Base-by-base conservation (phyloP, 2,113 vertebrate genomes). In the Hypomesus transpacificus region DNA sequence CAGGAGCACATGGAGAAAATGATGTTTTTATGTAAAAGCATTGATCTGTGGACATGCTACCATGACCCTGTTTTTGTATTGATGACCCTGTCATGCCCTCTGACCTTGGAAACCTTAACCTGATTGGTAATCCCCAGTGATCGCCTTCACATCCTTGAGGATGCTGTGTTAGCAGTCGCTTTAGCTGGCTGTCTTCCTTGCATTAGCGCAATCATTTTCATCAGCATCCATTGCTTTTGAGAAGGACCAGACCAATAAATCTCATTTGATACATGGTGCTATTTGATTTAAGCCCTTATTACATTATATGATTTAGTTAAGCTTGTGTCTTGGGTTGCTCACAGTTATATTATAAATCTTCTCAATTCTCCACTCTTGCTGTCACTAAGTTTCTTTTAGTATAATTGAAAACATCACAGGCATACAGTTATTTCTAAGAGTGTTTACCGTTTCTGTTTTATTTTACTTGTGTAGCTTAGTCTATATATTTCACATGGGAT, bases 271-370 rank as follows among this genome's bases (percentile, higher is more conserved):
- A 78, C 59, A 71, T 86, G 74, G 74, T 70, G 77, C 80, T 85
- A 82, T 89, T 90, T 90, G 84, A 90, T 91, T 90, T 90, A 88
- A 74, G 61, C 75, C 72, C 79, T 86, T 82, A 89, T 88, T 85
- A 68, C 80, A 86, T 85, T 84, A 88, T 81, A 78, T 81, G 78
- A 88, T 88, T 87, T 82, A 81, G 82, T 86, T 82, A 84, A 84
- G 85, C 82, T 78, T 83, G 80, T 87, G 78, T 88, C 73, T 81
- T 80, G 78, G 80, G 78, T 83, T 80, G 75, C 82, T 76, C 72
- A 75, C 64, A 68, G 83, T 74, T 70, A 77, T 71, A 52, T 79
- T 70, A 75, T 88, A 86, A 89, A 89, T 90, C 87, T 72, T 75
- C 61, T 74, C 59, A 75, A 69, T 84, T 80, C 68, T 77, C 77